phyloP scores from a whole-genome alignment of 2,797 vertebrate genomes.

The Pitangus sulphuratus region DNA sequence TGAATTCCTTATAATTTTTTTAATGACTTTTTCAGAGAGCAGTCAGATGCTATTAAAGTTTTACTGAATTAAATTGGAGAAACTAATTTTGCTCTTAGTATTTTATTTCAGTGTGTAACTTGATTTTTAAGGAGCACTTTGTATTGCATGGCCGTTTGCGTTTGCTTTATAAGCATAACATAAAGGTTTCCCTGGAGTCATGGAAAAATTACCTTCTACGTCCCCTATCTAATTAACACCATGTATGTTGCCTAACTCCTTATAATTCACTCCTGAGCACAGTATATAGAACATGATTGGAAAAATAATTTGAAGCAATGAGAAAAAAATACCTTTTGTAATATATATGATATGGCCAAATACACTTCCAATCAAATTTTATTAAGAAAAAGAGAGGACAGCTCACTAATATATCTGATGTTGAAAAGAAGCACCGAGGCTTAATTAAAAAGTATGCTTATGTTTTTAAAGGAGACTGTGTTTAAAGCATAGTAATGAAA shows the following conservation, averaged over 20 bases:
- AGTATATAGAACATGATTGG: constrained; percentile 56
- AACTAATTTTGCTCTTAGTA: constrained; percentile 65
- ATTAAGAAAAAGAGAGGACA: constrained; percentile 38
- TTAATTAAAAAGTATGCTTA: constrained; percentile 58
- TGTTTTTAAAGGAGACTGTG: not conserved
- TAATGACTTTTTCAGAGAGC: constrained; percentile 61
- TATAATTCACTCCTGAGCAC: constrained; percentile 67
- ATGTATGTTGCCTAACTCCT: constrained; percentile 70
- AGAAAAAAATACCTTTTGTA: constrained; percentile 50
- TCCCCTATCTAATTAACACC: constrained; percentile 75
- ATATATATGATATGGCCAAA: constrained; percentile 32
- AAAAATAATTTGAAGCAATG: constrained; percentile 72
- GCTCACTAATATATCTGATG: constrained; percentile 1
- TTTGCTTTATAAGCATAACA: constrained; percentile 70
- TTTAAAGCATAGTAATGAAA: constrained; percentile 42
- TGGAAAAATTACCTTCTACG: constrained; percentile 65
- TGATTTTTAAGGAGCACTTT: constrained; percentile 62
- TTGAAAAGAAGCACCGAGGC: constrained; percentile 39
- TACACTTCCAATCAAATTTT: constrained; percentile 40
- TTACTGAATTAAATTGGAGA: constrained; percentile 64
- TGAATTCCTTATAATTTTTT: constrained; percentile 54
- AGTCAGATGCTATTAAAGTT: constrained; percentile 61
- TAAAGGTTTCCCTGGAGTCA: constrained; percentile 70
- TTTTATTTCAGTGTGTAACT: constrained; percentile 62
- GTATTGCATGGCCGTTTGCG: constrained; percentile 15